phyloP scores from a whole-genome alignment of 2,113 vertebrate genomes.

The Poicephalus meyeri region DNA sequence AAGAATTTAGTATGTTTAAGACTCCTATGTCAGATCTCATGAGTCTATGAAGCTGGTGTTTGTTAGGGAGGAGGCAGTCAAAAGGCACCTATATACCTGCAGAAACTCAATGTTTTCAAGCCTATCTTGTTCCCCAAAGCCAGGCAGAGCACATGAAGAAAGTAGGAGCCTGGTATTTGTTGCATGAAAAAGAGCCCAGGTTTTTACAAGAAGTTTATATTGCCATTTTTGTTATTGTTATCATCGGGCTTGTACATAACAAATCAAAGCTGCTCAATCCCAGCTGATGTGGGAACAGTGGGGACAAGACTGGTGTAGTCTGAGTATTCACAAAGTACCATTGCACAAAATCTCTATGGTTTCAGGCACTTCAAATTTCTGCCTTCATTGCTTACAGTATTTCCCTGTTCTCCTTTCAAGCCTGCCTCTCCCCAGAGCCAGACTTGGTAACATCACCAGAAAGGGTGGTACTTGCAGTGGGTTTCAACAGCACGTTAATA shows the following conservation, averaged over 20 bases:
- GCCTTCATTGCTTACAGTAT: neutral
- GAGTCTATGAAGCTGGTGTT: neutral
- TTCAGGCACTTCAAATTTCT: neutral
- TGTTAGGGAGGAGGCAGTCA: neutral
- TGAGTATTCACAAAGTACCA: neutral
- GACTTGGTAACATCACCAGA: neutral
- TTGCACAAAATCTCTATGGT: neutral
- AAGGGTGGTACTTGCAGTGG: neutral
- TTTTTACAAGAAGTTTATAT: neutral
- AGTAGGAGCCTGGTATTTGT: neutral
- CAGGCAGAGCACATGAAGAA: neutral
- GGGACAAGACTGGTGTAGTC: neutral
- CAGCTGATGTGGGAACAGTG: neutral
- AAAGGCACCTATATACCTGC: neutral
- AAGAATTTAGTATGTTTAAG: neutral
- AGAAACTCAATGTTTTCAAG: neutral
- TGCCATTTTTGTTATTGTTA: neutral
- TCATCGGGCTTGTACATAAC: accelerated
- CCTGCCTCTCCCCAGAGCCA: neutral
- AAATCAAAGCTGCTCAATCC: neutral
- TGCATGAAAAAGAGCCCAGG: neutral
- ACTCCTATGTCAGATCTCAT: neutral
- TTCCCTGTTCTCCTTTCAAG: neutral
- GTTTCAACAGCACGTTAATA: constrained; percentile 33
- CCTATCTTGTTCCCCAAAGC: neutral